phyloP scores from a whole-genome alignment of 2,113 vertebrate genomes.

The Gadus chalcogrammus region DNA sequence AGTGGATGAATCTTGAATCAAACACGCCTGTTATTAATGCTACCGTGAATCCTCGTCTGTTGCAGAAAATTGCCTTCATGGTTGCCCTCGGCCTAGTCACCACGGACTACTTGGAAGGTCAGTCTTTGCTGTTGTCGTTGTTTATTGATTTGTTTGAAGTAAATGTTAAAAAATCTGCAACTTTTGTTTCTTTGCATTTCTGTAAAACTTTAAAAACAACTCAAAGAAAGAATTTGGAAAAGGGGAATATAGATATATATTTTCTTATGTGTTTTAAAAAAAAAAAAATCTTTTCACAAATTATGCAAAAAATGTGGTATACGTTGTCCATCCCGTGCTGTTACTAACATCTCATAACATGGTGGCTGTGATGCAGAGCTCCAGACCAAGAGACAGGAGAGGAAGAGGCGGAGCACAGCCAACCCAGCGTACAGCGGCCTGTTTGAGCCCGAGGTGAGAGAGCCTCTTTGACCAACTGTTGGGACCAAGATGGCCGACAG shows the following conservation, averaged over 20 bases:
- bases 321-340: too few relatives aligned
- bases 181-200: too few relatives aligned
- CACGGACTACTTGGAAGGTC: constrained; percentile 95
- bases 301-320: not conserved
- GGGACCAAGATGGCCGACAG: too few relatives aligned
- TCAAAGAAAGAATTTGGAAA: too few relatives aligned
- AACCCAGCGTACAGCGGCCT: constrained; percentile 94
- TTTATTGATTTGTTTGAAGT: not conserved
- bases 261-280: too few relatives aligned
- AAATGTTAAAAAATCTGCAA: too few relatives aligned
- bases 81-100: constrained; percentile 94
- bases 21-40: not conserved
- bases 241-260: too few relatives aligned
- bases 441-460: constrained; percentile 88
- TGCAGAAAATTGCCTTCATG: constrained; percentile 98
- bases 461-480: too few relatives aligned
- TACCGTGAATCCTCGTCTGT: constrained; percentile 8
- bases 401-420: constrained; percentile 94
- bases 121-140: constrained; percentile 22
- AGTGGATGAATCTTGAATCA: too few relatives aligned
- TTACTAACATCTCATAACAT: not conserved
- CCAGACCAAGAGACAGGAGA: constrained; percentile 93
- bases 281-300: too few relatives aligned
- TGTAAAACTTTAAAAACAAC: too few relatives aligned
- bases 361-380: constrained; percentile 74